phyloP scores from a whole-genome alignment of 2,113 vertebrate genomes.

The Synodontis membranacea region DNA sequence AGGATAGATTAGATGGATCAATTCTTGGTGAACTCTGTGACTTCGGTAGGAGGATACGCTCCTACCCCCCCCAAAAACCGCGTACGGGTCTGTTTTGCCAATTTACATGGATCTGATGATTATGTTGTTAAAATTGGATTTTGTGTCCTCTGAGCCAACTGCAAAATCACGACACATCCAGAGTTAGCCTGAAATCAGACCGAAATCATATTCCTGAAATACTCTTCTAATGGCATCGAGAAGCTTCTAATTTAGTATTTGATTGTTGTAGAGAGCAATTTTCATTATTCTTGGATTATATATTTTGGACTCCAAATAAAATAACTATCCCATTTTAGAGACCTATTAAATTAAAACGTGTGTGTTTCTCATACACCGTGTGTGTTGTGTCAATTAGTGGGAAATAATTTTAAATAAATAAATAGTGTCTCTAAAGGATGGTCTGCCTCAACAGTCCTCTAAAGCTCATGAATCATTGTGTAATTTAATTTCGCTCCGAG shows the following conservation, averaged over 20 bases:
- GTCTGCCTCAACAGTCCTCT: background rate
- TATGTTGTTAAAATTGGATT: background rate
- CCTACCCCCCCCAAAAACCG: background rate
- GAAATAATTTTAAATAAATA: background rate
- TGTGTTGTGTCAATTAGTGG: background rate
- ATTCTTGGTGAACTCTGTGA: background rate
- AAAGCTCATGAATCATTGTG: slow-evolving; percentile 14
- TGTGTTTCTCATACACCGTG: background rate
- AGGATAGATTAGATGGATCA: background rate
- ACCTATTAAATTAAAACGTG: background rate
- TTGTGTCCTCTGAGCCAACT: background rate
- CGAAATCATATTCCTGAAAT: background rate
- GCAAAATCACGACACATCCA: background rate
- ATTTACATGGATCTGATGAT: background rate
- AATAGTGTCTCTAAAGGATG: background rate
- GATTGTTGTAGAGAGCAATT: background rate
- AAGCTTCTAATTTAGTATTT: background rate
- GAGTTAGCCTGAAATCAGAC: background rate
- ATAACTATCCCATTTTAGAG: too few species aligned
- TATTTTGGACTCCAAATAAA: background rate
- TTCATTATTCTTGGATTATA: background rate
- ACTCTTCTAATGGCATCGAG: background rate
- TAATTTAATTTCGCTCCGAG: background rate
- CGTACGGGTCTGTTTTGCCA: background rate
- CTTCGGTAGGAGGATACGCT: background rate